Conservation (phyloP, 2,113 vertebrate species). For the Colinus virginianus region DNA sequence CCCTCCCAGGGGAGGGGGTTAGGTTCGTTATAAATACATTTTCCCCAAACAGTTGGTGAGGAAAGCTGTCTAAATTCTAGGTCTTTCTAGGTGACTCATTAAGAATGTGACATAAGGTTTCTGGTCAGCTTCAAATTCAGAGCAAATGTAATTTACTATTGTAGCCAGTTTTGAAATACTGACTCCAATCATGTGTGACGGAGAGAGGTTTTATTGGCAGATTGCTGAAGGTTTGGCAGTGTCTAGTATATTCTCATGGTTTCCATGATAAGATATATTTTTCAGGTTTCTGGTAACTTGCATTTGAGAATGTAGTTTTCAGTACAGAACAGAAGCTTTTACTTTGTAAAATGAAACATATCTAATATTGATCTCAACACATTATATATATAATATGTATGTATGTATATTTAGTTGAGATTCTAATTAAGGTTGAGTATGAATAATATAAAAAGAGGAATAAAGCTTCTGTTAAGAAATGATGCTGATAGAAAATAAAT, state of each 20-base stretch:
- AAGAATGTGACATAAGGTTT: background rate
- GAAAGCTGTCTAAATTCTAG: constrained; percentile 7
- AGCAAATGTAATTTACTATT: background rate
- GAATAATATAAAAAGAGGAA: background rate
- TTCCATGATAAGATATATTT: background rate
- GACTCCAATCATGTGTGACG: background rate
- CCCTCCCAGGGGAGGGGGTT: background rate
- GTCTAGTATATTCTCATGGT: background rate
- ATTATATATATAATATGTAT: background rate
- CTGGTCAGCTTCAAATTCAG: constrained; percentile 15
- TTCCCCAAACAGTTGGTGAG: background rate
- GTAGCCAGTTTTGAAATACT: constrained; percentile 17
- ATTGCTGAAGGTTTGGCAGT: background rate
- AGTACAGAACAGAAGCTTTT: background rate
- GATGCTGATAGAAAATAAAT: background rate
- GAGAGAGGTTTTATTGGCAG: constrained; percentile 4
- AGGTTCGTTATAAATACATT: background rate
- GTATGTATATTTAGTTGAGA: background rate
- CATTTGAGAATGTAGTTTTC: constrained; percentile 8
- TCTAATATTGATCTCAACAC: background rate
- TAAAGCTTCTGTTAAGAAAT: background rate
- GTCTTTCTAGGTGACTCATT: constrained; percentile 23
- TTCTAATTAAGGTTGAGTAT: background rate
- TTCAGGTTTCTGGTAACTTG: background rate
- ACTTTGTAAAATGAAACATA: background rate